These are phyloP conservation scores for Lepidurus arcticus DNA, from an alignment of 1,140 invertebrate species.

Conservation along the genomic window DNA sequence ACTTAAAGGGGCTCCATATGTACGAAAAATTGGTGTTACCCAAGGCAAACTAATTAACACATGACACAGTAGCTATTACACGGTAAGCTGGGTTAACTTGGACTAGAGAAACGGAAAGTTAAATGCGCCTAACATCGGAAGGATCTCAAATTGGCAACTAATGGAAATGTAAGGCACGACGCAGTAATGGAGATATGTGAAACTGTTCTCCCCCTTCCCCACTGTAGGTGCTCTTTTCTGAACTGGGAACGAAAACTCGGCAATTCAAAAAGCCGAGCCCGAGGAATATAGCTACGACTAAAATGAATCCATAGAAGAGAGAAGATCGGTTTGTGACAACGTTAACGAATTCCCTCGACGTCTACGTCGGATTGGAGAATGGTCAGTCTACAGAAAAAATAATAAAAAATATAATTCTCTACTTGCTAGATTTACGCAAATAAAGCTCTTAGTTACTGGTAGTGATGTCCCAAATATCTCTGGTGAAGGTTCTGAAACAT, in stretches of 20 bases:
- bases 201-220: neutral
- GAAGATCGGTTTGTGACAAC: neutral
- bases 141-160: neutral
- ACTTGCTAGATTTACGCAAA: too few species aligned
- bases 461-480: conserved; percentile 42
- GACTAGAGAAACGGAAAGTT: neutral
- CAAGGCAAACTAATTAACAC: neutral
- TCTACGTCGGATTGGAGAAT: neutral
- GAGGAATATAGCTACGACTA: neutral
- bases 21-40: neutral
- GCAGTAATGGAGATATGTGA: neutral
- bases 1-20: too few species aligned
- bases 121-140: neutral
- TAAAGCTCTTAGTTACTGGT: neutral
- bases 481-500: conserved; percentile 72
- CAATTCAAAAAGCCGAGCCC: neutral
- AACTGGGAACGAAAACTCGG: neutral
- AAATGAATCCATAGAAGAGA: neutral
- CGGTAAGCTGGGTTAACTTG: neutral
- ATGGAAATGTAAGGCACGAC: neutral
- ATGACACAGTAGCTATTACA: neutral
- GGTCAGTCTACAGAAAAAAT: neutral
- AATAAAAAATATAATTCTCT: too few species aligned
- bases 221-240: neutral
- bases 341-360: neutral